Evolutionary conservation across 1,140 invertebrate genomes (phyloP), one percentile per base, ranked within the genome.

Genomic region (Lucilia cuprina): DNA sequence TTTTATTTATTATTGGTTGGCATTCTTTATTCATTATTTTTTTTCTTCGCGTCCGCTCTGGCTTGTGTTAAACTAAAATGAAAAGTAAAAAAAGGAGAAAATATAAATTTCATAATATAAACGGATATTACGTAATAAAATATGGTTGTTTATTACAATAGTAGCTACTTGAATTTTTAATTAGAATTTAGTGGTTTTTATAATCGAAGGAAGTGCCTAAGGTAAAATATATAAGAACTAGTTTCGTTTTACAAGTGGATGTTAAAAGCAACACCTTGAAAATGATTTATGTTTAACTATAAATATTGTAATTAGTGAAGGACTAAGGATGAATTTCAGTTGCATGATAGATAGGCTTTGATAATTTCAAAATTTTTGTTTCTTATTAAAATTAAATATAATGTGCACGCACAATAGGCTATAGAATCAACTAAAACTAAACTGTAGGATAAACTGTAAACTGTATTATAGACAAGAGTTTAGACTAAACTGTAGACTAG

Each of bases 101-200:
- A 60, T n/a, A 30, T 60, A n/a, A 70, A 70, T 10, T 70, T 70
- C 19, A 70, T 70, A 8, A 70, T 70, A 7, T 21, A 70, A 70
- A 70, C 65, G 65, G 65, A 70, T 70, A 70, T 70, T 17, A 70
- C 65, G 65, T 70, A 19, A 70, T 70, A 70, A 70, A 21, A n/a
- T 70, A 21, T 70, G 65, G 65, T 70, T 21, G 65, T n/a, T 70
- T 21, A 19, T 9, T 12, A 60, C 1, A 17, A n/a, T 2, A 60
- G 65, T 10, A 21, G 65, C 21, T 70, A 12, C n/a, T 70, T 70
- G 65, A 70, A 70, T 70, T 70, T 30, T 70, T 70, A 21, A 70
- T 70, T 70, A 70, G 21, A 70, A 70, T 19, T 55, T 41, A 60
- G 17, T 60, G 50, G 17, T 60, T 70, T 12, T 19, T 21, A 70